phyloP scores from a whole-genome alignment of 1,140 invertebrate species.

The Bombus waltoni region DNA sequence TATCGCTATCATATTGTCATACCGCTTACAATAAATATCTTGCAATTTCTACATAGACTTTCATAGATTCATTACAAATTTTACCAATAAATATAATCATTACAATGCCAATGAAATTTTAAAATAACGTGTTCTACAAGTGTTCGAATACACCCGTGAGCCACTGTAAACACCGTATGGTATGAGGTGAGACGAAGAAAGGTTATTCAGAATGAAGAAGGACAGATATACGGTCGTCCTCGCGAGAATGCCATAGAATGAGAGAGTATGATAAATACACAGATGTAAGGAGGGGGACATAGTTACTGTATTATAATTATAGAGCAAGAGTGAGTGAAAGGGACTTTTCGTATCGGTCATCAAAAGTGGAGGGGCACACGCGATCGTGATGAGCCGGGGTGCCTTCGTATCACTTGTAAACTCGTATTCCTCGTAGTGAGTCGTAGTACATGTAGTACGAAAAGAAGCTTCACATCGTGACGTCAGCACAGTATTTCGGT shows the following conservation, averaged over 20 bases:
- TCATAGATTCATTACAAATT: too few species aligned
- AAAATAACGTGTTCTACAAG: too few species aligned
- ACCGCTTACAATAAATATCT: background rate
- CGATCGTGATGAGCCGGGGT: conserved; percentile 27
- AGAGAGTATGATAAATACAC: background rate
- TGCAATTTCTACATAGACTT: too few species aligned
- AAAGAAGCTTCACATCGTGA: conserved; percentile 50
- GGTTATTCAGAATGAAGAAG: background rate
- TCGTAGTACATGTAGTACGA: conserved; percentile 22
- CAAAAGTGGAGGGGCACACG: conserved; percentile 18
- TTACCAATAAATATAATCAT: too few species aligned
- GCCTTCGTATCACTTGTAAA: conserved; percentile 37
- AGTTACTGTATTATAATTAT: conserved; percentile 32
- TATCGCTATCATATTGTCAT: too few species aligned
- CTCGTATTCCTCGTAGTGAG: conserved; percentile 13
- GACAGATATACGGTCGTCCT: background rate
- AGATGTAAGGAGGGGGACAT: conserved; percentile 5
- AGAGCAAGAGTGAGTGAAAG: conserved; percentile 52
- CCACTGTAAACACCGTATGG: background rate
- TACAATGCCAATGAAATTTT: too few species aligned
- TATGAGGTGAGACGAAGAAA: background rate
- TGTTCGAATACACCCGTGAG: too few species aligned
- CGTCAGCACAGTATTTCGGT: conserved; percentile 47
- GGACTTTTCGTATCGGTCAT: conserved; percentile 25
- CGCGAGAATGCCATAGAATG: background rate